Conservation (phyloP, 2,888 invertebrate species). For the Leptinotarsa tumamoca region DNA sequence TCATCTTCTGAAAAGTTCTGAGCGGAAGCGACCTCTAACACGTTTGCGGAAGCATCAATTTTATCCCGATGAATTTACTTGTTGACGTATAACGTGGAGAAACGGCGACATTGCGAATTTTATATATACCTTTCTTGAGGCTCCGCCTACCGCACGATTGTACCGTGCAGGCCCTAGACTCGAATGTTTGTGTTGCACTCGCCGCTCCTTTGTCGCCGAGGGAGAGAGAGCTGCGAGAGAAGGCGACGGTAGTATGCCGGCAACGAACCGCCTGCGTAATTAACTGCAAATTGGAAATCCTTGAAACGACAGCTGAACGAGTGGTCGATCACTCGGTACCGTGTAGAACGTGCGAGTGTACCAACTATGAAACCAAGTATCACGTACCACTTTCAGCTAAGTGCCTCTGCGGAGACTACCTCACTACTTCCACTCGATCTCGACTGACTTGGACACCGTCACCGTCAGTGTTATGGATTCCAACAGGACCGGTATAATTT, state of each 20-base stretch:
- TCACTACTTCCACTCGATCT: conserved; percentile 21
- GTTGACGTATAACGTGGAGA: neutral
- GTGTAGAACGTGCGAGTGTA: conserved; percentile 37
- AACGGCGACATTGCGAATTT: neutral
- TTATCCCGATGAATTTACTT: no score
- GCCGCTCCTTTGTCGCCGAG: conserved; percentile 49
- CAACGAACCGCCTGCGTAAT: conserved; percentile 44
- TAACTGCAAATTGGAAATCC: conserved; percentile 47
- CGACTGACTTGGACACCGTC: conserved; percentile 31
- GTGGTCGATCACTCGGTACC: conserved; percentile 39
- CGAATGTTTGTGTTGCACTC: conserved; percentile 30
- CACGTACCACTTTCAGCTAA: conserved; percentile 32
- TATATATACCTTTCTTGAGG: neutral
- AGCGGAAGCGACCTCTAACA: neutral
- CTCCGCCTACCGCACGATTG: neutral
- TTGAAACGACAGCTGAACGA: conserved; percentile 46
- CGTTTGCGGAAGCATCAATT: neutral
- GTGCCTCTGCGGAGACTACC: conserved; percentile 26
- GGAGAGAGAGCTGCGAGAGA: conserved; percentile 51
- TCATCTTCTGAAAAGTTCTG: neutral
- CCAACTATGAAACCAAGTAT: conserved; percentile 38
- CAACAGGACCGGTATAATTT: conserved; percentile 29
- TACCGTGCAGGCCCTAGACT: conserved; percentile 5
- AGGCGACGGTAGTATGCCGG: conserved; percentile 29
- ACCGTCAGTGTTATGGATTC: conserved; percentile 29